Percentiles rank a stretch among this genome's conserved stretches.
Conservation (phyloP, 2,113 vertebrate species). For the Mellivora capensis region DNA sequence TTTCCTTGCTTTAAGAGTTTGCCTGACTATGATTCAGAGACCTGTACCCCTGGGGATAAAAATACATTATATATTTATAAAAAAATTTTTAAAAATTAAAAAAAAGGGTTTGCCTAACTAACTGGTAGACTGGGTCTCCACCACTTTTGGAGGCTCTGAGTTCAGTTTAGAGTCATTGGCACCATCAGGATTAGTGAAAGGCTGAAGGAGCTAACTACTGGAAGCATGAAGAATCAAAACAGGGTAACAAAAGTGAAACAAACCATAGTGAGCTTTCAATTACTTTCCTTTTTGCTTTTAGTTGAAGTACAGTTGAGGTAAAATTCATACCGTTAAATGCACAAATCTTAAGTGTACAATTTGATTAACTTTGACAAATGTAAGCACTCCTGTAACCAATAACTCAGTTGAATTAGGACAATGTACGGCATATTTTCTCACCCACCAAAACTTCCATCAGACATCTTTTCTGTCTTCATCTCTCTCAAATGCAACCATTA, state of each 20-base stretch:
- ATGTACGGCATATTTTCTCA: background rate
- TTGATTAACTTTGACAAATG: background rate
- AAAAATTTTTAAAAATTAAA: too few species aligned
- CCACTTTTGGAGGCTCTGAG: background rate
- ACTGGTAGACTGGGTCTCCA: background rate
- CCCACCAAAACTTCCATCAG: background rate
- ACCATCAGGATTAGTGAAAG: background rate
- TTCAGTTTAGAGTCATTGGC: background rate
- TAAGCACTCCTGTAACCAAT: background rate
- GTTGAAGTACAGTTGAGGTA: background rate
- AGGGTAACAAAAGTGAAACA: background rate
- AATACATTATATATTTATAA: too few species aligned
- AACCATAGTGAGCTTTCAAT: background rate
- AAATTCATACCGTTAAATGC: background rate
- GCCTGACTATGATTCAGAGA: too few species aligned
- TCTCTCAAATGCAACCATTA: background rate
- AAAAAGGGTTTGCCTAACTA: background rate
- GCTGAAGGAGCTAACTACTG: background rate
- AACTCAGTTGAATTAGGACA: background rate
- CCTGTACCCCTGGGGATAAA: too few species aligned
- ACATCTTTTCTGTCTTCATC: background rate
- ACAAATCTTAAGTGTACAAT: background rate
- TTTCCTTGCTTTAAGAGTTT: background rate
- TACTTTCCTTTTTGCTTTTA: background rate
- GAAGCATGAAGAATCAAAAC: background rate